These are phyloP conservation scores for Oceanodroma tethys DNA, from an alignment of 2,113 vertebrate genomes.

Conservation along the genomic window DNA sequence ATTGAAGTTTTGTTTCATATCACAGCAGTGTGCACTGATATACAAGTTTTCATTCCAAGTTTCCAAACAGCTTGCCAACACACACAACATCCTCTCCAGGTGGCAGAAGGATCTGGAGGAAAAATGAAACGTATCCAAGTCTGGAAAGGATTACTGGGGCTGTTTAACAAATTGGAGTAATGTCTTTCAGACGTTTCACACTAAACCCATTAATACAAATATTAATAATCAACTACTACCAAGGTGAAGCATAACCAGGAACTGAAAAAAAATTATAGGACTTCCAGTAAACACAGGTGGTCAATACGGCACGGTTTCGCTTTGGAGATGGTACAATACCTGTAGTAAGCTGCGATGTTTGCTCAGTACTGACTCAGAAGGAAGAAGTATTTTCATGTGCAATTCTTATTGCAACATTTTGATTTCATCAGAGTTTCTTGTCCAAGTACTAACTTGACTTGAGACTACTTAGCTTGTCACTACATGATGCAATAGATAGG, in stretches of 20 bases:
- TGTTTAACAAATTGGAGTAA: not conserved
- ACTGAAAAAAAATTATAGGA: not conserved
- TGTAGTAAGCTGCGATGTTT: not conserved
- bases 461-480: not conserved
- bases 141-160: not conserved
- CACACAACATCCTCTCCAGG: not conserved
- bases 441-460: not conserved
- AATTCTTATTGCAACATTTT: constrained; percentile 10
- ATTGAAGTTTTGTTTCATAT: not conserved
- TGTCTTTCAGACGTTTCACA: not conserved
- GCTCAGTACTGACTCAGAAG: constrained; percentile 25
- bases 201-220: not conserved
- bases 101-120: not conserved
- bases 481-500: not conserved
- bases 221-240: not conserved
- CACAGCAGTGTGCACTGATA: not conserved
- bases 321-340: not conserved
- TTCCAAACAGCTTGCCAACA: not conserved
- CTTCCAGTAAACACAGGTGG: not conserved
- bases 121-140: not conserved
- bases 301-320: not conserved
- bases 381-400: not conserved
- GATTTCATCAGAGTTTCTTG: constrained; percentile 7
- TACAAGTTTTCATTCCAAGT: not conserved
- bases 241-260: not conserved